Conservation (phyloP, 2,113 vertebrate species). For the Anoplopoma fimbria region DNA sequence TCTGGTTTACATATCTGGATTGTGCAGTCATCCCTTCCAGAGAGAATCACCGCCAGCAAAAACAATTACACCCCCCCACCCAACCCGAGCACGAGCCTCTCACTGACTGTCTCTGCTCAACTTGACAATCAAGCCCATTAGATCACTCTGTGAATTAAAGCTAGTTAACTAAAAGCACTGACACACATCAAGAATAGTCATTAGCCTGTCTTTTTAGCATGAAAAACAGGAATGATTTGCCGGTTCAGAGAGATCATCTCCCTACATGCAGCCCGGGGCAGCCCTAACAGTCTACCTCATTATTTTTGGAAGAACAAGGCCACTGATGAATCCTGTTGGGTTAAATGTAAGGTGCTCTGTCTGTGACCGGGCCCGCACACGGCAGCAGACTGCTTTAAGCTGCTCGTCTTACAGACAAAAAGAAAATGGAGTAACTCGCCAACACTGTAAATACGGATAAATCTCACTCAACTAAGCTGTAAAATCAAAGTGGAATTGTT, state of each 20-base stretch:
- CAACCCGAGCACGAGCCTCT: constrained; percentile 66
- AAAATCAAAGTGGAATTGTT: constrained; percentile 70
- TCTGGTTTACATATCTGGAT: constrained; percentile 79
- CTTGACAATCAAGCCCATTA: constrained; percentile 77
- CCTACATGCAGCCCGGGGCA: constrained; percentile 76
- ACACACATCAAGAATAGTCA: constrained; percentile 78
- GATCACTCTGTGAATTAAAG: constrained; percentile 75
- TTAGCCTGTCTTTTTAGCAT: constrained; percentile 78
- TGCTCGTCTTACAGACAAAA: constrained; percentile 64
- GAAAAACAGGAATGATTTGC: constrained; percentile 78
- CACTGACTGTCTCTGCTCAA: constrained; percentile 65
- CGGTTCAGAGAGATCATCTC: constrained; percentile 84
- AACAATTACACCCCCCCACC: constrained; percentile 75
- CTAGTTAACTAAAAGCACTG: constrained; percentile 75
- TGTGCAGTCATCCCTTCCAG: constrained; percentile 75
- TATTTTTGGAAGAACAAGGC: constrained; percentile 80
- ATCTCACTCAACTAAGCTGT: constrained; percentile 62
- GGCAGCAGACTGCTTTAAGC: constrained; percentile 50
- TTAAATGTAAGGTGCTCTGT: constrained; percentile 78
- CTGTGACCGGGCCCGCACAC: constrained; percentile 63
- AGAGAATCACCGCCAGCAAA: constrained; percentile 76
- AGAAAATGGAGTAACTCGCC: constrained; percentile 58
- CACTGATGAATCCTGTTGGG: constrained; percentile 78
- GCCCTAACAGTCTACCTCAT: constrained; percentile 76
- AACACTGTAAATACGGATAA: constrained; percentile 56